phyloP scores from a whole-genome alignment of 2,888 invertebrate species.

The Chrysina gloriosa region DNA sequence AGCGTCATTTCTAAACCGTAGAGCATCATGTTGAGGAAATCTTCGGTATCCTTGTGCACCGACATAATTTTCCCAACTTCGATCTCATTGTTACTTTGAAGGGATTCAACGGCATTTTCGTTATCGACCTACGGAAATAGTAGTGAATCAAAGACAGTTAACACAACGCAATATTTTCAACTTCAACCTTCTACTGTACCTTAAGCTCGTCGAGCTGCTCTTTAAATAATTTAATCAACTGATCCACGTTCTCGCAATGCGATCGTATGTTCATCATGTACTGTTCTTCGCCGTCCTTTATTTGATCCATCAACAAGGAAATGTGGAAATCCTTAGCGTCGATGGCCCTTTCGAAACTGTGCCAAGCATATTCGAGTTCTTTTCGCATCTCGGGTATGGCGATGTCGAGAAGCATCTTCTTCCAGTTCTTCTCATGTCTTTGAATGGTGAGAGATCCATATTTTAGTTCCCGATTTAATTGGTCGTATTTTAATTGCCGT shows the following conservation, averaged over 20 bases:
- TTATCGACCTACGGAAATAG: constrained; percentile 53
- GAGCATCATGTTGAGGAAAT: constrained; percentile 65
- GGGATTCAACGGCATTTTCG: constrained; percentile 53
- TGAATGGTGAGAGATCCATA: constrained; percentile 59
- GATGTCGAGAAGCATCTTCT: constrained; percentile 61
- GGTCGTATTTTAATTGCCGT: constrained; percentile 57
- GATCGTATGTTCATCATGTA: constrained; percentile 59
- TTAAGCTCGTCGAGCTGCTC: constrained; percentile 58
- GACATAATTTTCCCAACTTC: constrained; percentile 62
- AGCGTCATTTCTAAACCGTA: constrained; percentile 67
- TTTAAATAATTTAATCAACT: constrained; percentile 58
- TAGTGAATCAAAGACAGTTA: too few species aligned
- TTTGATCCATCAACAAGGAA: constrained; percentile 62
- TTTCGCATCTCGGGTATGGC: constrained; percentile 62
- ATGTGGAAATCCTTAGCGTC: constrained; percentile 66
- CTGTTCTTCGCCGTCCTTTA: constrained; percentile 63
- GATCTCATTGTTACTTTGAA: constrained; percentile 60
- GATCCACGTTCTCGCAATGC: constrained; percentile 62
- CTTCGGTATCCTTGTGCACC: constrained; percentile 61
- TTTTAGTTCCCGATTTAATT: constrained; percentile 61
- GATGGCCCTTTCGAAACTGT: constrained; percentile 64
- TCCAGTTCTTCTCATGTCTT: constrained; percentile 61
- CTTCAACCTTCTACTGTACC: too few species aligned
- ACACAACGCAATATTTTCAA: too few species aligned
- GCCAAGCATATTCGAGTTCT: constrained; percentile 63